Evolutionary conservation across 2,797 vertebrate genomes (phyloP).

Genomic region (Cephalopachus bancanus): DNA sequence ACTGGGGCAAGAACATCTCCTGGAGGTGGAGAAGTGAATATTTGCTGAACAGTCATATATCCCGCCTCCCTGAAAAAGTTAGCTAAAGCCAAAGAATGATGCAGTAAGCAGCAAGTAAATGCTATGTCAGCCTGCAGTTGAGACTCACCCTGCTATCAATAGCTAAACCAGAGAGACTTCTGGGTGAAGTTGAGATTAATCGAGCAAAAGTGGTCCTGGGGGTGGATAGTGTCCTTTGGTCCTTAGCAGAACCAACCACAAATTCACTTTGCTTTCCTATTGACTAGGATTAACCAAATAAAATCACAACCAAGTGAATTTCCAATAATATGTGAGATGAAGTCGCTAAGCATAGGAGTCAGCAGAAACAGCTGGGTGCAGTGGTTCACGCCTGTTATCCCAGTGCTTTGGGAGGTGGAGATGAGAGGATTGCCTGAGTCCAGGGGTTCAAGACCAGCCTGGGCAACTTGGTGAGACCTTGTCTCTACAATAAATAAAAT

Average conservation of each 20-base stretch:
- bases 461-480: too few relatives aligned
- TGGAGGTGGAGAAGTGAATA: not conserved
- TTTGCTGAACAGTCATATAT: not conserved
- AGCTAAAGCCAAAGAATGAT: not conserved
- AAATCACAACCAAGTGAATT: not conserved
- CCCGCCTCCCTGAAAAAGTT: not conserved
- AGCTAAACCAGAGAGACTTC: not conserved
- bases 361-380: not conserved
- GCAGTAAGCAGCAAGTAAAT: not conserved
- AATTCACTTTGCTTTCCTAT: not conserved
- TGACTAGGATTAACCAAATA: constrained; percentile 8
- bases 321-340: not conserved
- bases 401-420: too few relatives aligned
- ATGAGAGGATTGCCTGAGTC: too few relatives aligned
- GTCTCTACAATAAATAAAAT: too few relatives aligned
- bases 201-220: too few relatives aligned
- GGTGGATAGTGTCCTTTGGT: too few relatives aligned
- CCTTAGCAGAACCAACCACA: constrained; percentile 17
- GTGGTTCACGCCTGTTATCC: too few relatives aligned
- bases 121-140: not conserved
- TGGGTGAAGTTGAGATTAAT: not conserved
- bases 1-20: not conserved
- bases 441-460: too few relatives aligned
- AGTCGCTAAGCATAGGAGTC: not conserved
- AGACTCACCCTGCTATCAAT: not conserved